phyloP scores from a whole-genome alignment of 2,888 invertebrate genomes.

The Drosophila putrida region DNA sequence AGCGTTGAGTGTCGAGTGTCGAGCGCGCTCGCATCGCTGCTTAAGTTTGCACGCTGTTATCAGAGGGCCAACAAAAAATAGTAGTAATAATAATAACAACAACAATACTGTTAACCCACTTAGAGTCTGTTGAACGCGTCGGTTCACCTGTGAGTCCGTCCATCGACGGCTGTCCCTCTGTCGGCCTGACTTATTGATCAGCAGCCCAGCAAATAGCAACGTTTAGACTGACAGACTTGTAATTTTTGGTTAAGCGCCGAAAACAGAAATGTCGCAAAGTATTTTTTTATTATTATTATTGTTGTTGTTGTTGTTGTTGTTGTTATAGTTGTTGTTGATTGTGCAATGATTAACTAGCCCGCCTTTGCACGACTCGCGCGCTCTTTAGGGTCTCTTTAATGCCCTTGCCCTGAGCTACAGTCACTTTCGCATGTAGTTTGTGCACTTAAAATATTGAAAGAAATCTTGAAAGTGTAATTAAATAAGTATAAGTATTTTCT shows the following conservation, averaged over 20 bases:
- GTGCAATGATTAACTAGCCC: conserved; percentile 70
- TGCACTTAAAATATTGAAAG: background rate
- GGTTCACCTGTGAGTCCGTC: conserved; percentile 41
- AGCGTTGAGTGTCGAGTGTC: conserved; percentile 24
- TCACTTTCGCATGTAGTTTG: background rate
- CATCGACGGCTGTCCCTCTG: conserved; percentile 13
- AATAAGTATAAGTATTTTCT: background rate
- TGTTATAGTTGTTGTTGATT: conserved; percentile 48
- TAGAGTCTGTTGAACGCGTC: conserved; percentile 77
- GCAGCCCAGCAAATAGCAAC: conserved; percentile 62
- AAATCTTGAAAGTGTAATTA: background rate
- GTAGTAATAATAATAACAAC: conserved; percentile 12
- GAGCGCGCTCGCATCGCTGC: conserved; percentile 36
- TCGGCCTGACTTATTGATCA: conserved; percentile 63
- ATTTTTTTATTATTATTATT: conserved; percentile 33
- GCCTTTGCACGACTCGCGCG: conserved; percentile 49
- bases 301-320: conserved; percentile 25
- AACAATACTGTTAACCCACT: conserved; percentile 68
- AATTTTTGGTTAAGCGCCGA: conserved; percentile 57
- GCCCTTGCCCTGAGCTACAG: conserved; percentile 17
- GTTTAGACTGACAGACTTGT: conserved; percentile 58
- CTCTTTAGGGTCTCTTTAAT: conserved; percentile 48
- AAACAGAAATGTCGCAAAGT: conserved; percentile 74
- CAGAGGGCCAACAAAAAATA: conserved; percentile 41
- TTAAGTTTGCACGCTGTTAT: conserved; percentile 59